Base-by-base conservation (phyloP, 2,888 invertebrate species). In the Chloroclystis v-ata region DNA sequence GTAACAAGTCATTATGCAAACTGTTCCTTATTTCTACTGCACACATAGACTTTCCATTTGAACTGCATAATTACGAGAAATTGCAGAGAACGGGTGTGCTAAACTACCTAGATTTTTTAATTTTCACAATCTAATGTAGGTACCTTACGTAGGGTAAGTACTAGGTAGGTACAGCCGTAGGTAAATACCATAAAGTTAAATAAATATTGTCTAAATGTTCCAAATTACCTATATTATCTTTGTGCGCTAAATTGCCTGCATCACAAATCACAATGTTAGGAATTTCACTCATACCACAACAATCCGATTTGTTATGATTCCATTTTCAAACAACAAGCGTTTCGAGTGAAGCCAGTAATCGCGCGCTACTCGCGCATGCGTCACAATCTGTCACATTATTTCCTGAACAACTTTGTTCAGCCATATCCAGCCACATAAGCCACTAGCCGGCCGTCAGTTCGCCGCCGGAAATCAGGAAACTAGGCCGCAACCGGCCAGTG, bases 401-500 rank as follows among this genome's bases (percentile, higher is more conserved):
- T 72, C 66, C 64, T 72, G 60, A 67, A 59, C 57, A 59, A 53
- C 54, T 51, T 65, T 52, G 57, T 59, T 55, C 42, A 49, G 49
- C 30, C 49, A 52, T 58, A 60, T 62, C 48, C 59, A n/a, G n/a
- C 61, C 51, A 49, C 65, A 57, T 60, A 56, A 47, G 52, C 54
- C 57, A 63, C 56, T 83, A 82, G 83, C 82, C 63, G 57, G 52
- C 54, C 57, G 63, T 57, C 84, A 82, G 83, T 83, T 63, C 58
- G 51, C 59, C 62, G 65, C 67, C 63, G 75, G 57, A 65, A 60
- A 67, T 78, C 75, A 72, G 69, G 68, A 77, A 79, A 72, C 82
- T 77, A 83, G 79, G 83, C 78, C 79, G 83, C 61, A 54, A 47
- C 51, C 55, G 33, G 65, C 60, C 68, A 59, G 64, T 69, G 72